Conservation (phyloP, 2,888 invertebrate species). For the Tipula vernalis region DNA sequence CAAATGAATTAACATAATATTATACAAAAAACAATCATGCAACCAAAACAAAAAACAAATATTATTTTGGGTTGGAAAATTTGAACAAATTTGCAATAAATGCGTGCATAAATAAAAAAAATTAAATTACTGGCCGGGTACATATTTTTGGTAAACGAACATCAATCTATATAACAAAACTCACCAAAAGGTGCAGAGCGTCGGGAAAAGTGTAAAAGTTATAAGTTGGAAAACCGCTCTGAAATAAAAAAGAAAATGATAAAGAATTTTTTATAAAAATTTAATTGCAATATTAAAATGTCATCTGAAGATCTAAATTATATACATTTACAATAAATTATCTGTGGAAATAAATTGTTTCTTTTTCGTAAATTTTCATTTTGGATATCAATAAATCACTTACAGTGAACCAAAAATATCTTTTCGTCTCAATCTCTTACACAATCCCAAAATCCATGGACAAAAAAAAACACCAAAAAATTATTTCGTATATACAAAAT, state of each 20-base stretch:
- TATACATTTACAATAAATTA: neutral
- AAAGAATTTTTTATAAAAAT: conserved; percentile 9
- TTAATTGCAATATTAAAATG: neutral
- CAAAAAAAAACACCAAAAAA: neutral
- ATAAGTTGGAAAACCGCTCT: conserved; percentile 19
- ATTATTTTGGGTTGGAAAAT: neutral
- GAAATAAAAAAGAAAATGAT: conserved; percentile 18
- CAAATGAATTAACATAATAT: neutral
- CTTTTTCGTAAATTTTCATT: neutral
- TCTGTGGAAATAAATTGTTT: neutral
- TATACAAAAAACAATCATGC: neutral
- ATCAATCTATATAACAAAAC: conserved; percentile 12
- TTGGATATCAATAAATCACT: neutral
- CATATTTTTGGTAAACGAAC: neutral
- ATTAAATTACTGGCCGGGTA: neutral
- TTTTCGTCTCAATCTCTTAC: neutral
- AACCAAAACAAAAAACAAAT: neutral
- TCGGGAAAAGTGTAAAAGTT: conserved; percentile 18
- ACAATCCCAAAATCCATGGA: neutral
- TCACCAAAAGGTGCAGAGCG: conserved; percentile 19
- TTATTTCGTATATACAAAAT: neutral
- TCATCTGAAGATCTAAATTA: neutral
- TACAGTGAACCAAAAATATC: neutral
- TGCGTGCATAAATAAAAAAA: neutral
- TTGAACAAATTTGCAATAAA: neutral